Base-by-base conservation (phyloP, 2,113 vertebrate genomes). In the Perca schrenkii region DNA sequence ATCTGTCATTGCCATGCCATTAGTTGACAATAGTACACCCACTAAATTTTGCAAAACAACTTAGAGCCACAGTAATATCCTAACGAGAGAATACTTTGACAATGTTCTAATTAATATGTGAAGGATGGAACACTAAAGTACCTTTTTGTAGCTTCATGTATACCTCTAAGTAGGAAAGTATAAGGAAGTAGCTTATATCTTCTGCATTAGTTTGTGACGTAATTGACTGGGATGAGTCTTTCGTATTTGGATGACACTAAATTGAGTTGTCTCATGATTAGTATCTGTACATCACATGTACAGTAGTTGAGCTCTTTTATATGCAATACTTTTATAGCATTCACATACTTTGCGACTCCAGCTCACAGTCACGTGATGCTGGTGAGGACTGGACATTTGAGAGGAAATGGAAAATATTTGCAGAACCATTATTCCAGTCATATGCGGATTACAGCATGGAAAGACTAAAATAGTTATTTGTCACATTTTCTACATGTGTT, bases 361-460 rank as follows among this genome's bases (percentile, higher is more conserved):
- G 49, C 62, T 83, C 61, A 76, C 28, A 60, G 61, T 76, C 52
- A 61, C 52, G 28, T 79, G 66, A 10, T 76, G 52, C 43, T 86
- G 8, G 16, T 40, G 49, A 83, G 54, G 46, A 72, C 17, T 54
- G 56, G 72, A 63, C 50, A 15, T 71, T n/a, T 68, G 3, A 82
- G 82, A 76, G 89, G 89, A 92, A 89, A 67, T 88, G 82, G 82
- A 85, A 89, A 79, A 69, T 78, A 86, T 83, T 77, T 79, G 40
- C 67, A 82, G 63, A 89, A 74, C 25, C 69, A 25, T 83, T 87
- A 36, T 83, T 87, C 79, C 74, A 71, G 78, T 85, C 82, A 81
- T 74, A 81, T 75, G 82, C 80, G 54, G 47, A 85, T 81, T 74
- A 88, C 65, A 76, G 46, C 60, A 71, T 21, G n/a, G 21, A 31